Evolutionary conservation across 2,113 vertebrate genomes (phyloP).

Genomic region (Ptilonorhynchus violaceus): DNA sequence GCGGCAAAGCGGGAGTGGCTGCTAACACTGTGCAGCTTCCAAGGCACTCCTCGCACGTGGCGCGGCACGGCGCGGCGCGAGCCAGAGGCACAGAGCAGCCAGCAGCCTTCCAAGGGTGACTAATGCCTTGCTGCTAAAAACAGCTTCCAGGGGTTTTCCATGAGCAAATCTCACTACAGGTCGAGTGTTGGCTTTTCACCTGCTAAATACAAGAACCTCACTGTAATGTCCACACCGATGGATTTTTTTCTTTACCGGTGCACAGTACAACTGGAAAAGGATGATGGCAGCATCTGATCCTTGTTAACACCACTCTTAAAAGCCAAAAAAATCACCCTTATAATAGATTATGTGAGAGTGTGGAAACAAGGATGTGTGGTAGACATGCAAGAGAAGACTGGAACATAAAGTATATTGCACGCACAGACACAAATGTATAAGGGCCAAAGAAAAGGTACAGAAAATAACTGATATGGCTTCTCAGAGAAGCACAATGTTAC

Average conservation of each 20-base stretch:
- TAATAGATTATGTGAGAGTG: neutral
- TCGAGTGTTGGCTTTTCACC: neutral
- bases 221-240: neutral
- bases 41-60: neutral
- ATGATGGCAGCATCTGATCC: conserved; percentile 35
- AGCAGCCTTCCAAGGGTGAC: conserved; percentile 49
- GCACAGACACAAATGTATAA: neutral
- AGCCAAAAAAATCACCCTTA: neutral
- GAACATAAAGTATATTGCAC: neutral
- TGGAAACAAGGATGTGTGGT: neutral
- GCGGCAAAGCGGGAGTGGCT: conserved; percentile 34
- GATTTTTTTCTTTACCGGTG: neutral
- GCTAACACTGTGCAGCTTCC: conserved; percentile 3
- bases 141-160: conserved; percentile 58
- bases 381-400: neutral
- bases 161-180: conserved; percentile 27
- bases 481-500: neutral
- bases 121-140: conserved; percentile 55
- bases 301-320: neutral
- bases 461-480: neutral
- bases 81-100: neutral
- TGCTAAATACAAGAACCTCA: conserved; percentile 26
- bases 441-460: neutral
- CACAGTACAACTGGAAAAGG: neutral
- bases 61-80: neutral